Base-by-base conservation (phyloP, 2,888 invertebrate genomes). In the Drosophila helvetica region DNA sequence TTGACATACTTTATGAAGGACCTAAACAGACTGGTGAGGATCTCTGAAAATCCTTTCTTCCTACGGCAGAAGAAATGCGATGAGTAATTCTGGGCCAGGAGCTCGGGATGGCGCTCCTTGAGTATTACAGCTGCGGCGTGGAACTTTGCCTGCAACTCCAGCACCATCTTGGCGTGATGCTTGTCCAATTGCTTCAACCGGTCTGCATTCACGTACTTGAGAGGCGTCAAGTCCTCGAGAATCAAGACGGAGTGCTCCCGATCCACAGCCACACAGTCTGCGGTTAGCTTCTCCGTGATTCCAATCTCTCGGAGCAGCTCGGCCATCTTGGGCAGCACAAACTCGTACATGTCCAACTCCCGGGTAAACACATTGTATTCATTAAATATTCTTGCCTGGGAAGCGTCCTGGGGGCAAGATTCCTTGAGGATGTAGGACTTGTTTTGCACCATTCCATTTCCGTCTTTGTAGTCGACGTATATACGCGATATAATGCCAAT, bases 61-160 rank as follows among this genome's bases (percentile, higher is more conserved):
- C 70, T 73, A 0, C 90, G 75, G 12, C 82, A 74, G 22, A 83
- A 90, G 62, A 90, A 77, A 1, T 83, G 80, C 3, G 59, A 58
- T 15, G 74, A 74, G n/a, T 70, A 87, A 12, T 79, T 72, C 6
- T 54, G 17, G 0, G 33, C 55, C 2, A 86, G 47, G 7, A 82
- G 45, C 15, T 75, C 74, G 0, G 86, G 85, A 17, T 80, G 74
- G 0, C 75, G 90, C 8, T 90, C 78, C 55, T 92, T 92, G 38
- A 91, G 80, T 0, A 92, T 91, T 0, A 93, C 86, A 0, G 92
- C 91, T 0, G 93, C 80, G 0, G 92, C 92, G 74, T 93, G 93
- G 55, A 93, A 92, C 71, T 90, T 91, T 1, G 93, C 93, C 63
- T 93, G 67, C n/a, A 91, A 86, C 6, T 80, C 78, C 1, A 93